These are phyloP conservation scores for Apamea crenata DNA, from an alignment of 2,888 invertebrate species.

Conservation along the genomic window DNA sequence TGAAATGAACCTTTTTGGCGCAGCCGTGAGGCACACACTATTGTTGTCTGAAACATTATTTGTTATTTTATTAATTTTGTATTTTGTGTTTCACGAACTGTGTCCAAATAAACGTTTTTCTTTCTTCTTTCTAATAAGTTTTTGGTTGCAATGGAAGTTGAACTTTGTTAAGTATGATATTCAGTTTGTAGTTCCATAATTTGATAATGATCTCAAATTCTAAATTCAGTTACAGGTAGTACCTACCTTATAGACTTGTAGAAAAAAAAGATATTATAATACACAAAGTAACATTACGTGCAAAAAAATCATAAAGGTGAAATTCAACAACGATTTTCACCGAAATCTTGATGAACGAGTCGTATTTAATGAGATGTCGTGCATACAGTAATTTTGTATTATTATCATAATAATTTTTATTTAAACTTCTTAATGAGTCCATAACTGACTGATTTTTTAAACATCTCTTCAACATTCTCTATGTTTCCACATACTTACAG, in stretches of 20 bases:
- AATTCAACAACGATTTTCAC: background rate
- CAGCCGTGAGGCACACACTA: no score
- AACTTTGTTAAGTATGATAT: background rate
- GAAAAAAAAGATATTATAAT: background rate
- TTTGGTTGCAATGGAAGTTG: background rate
- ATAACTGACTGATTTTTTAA: no score
- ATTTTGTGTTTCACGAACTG: no score
- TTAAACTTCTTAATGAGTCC: background rate
- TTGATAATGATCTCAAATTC: background rate
- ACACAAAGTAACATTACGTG: background rate
- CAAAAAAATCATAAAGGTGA: background rate
- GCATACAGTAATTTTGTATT: background rate
- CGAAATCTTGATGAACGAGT: background rate
- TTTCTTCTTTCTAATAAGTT: no score
- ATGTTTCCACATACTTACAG: conserved; percentile 10
- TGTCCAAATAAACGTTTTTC: no score
- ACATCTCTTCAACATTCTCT: conserved; percentile 1
- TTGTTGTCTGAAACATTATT: no score
- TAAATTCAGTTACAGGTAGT: no score
- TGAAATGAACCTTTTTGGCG: no score
- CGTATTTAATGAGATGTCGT: background rate
- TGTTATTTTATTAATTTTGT: no score
- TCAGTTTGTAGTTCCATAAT: background rate
- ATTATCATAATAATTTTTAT: background rate
- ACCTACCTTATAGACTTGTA: background rate